Percentiles rank a stretch among this genome's conserved stretches.
Conservation (phyloP, 2,113 vertebrate genomes). For the Dipodomys merriami region DNA sequence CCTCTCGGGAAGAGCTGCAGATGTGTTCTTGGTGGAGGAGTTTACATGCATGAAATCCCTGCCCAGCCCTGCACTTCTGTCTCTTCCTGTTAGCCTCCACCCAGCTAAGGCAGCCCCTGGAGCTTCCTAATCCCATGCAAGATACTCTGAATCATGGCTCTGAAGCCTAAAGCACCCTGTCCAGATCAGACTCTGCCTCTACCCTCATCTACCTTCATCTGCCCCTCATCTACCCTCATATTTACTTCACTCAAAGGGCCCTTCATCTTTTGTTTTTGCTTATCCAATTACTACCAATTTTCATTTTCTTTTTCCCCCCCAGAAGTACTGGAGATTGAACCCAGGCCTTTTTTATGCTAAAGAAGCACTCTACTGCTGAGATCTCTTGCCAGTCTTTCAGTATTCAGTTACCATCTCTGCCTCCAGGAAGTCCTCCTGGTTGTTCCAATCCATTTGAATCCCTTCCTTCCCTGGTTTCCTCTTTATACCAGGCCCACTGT, state of each 20-base stretch:
- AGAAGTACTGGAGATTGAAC: not conserved
- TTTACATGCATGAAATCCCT: too few relatives aligned
- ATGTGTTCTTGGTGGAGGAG: fast-evolving
- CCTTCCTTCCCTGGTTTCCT: not conserved
- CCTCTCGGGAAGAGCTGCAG: not conserved
- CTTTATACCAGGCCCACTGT: not conserved
- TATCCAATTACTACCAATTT: not conserved
- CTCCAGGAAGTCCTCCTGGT: constrained; percentile 33
- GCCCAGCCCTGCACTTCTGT: not conserved
- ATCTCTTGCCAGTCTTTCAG: not conserved
- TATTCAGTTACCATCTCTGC: not conserved
- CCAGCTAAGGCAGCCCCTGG: not conserved
- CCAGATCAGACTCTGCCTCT: not conserved
- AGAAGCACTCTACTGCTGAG: not conserved
- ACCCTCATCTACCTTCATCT: not conserved
- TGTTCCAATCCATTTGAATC: not conserved
- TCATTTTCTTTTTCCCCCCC: not conserved
- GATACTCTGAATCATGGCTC: not conserved
- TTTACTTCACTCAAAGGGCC: not conserved
- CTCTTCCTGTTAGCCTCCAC: not conserved
- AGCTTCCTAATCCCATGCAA: not conserved
- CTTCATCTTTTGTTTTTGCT: not conserved
- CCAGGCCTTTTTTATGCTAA: not conserved
- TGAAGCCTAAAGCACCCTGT: not conserved
- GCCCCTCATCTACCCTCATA: not conserved